Percentiles rank a stretch among this genome's conserved stretches.
phyloP scores from a whole-genome alignment of 2,888 invertebrate species.

The Oxycera nigricornis region DNA sequence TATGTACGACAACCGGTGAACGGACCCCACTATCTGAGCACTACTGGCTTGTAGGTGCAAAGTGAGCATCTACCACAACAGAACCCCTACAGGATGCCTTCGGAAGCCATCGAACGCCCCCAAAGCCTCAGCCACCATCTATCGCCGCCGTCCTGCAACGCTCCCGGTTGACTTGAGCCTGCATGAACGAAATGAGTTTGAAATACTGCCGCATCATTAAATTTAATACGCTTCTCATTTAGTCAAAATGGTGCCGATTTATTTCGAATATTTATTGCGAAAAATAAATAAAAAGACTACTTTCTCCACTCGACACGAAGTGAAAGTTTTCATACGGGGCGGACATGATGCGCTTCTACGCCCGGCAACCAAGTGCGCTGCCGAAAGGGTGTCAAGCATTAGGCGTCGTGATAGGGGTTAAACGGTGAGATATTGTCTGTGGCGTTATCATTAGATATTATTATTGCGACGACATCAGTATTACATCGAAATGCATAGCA shows the following conservation, averaged over 20 bases:
- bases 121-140: not conserved
- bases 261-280: slow-evolving; percentile 62
- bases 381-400: slow-evolving; percentile 39
- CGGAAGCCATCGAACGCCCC: not conserved
- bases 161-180: slow-evolving; percentile 38
- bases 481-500: slow-evolving; percentile 35
- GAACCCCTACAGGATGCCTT: not conserved
- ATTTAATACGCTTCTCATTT: slow-evolving; percentile 64
- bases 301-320: slow-evolving; percentile 33
- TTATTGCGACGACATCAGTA: slow-evolving; percentile 38
- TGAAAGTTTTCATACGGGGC: slow-evolving; percentile 45
- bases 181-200: slow-evolving; percentile 58
- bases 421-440: slow-evolving; percentile 31
- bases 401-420: slow-evolving; percentile 28
- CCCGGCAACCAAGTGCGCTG: slow-evolving; percentile 5
- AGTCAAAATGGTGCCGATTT: slow-evolving; percentile 64
- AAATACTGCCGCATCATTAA: slow-evolving; percentile 64
- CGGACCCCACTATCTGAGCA: slow-evolving; percentile 16
- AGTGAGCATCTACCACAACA: slow-evolving; percentile 24
- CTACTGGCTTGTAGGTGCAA: slow-evolving; percentile 28
- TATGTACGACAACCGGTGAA: not conserved
- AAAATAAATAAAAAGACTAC: slow-evolving; percentile 50
- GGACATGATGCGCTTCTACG: slow-evolving; percentile 28
- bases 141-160: not conserved
- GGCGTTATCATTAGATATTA: slow-evolving; percentile 39